phyloP scores from a whole-genome alignment of 2,888 invertebrate genomes.

The Lithosia quadra region DNA sequence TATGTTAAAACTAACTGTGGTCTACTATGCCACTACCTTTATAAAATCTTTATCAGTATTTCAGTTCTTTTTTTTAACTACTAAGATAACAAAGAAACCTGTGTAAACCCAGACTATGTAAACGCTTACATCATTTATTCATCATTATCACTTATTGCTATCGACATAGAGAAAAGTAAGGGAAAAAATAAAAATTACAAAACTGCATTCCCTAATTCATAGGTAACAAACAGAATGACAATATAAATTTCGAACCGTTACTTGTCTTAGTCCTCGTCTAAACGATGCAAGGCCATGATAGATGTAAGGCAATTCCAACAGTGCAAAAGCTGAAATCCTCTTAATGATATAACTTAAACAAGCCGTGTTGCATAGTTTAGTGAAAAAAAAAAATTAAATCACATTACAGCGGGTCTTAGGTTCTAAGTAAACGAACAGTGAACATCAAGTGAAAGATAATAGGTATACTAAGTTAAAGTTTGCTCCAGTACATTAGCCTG shows the following conservation, averaged over 20 bases:
- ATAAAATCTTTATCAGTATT: no score
- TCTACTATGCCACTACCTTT: no score
- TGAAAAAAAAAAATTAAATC: no score
- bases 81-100: background rate
- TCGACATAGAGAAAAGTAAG: no score
- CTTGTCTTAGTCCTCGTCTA: background rate
- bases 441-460: slow-evolving; percentile 8
- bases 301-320: no score
- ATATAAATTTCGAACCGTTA: background rate
- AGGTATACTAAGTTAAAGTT: slow-evolving; percentile 37
- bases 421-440: background rate
- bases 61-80: no score
- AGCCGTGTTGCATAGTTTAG: background rate
- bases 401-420: background rate
- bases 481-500: slow-evolving; percentile 34
- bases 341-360: background rate
- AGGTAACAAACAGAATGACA: background rate
- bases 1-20: background rate
- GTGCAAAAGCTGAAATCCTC: no score
- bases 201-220: background rate
- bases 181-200: background rate
- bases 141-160: background rate
- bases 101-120: background rate
- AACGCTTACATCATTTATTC: background rate
- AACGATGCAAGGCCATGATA: no score